Percentiles rank a stretch among this genome's conserved stretches.
Conservation (phyloP, 2,797 vertebrate species). For the Rhodeus uyekii region DNA sequence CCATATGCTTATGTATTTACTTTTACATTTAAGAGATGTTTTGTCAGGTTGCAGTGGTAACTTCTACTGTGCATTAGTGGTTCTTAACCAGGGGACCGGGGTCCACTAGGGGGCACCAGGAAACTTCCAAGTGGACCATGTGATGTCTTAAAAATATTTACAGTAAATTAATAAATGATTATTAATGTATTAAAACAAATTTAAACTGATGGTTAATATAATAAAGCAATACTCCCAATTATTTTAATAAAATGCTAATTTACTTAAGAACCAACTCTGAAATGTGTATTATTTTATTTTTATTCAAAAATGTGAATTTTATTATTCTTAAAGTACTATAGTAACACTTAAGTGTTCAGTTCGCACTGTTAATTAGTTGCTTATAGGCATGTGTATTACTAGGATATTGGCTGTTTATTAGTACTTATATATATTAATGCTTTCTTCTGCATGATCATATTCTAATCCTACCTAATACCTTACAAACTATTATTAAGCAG, state of each 20-base stretch:
- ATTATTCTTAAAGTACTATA: too few species aligned
- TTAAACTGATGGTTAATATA: background rate
- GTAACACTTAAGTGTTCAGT: too few species aligned
- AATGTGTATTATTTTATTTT: too few species aligned
- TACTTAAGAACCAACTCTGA: too few species aligned
- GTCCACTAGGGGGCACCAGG: slow-evolving; percentile 3
- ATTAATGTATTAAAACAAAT: background rate
- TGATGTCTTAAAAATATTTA: background rate
- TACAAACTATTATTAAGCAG: too few species aligned
- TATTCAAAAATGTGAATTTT: too few species aligned
- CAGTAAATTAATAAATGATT: background rate
- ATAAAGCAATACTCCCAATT: background rate
- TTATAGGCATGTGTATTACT: too few species aligned
- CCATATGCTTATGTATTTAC: background rate
- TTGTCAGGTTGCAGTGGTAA: background rate
- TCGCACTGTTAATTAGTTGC: too few species aligned
- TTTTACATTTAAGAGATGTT: background rate
- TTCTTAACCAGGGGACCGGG: background rate
- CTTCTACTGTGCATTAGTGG: background rate
- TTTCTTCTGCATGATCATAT: too few species aligned
- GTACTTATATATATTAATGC: too few species aligned
- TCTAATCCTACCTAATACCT: too few species aligned
- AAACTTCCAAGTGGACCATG: background rate
- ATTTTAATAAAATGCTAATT: background rate
- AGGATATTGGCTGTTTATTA: too few species aligned